Conservation (phyloP, 2,797 vertebrate species). For the Acanthurus leucopareius region DNA sequence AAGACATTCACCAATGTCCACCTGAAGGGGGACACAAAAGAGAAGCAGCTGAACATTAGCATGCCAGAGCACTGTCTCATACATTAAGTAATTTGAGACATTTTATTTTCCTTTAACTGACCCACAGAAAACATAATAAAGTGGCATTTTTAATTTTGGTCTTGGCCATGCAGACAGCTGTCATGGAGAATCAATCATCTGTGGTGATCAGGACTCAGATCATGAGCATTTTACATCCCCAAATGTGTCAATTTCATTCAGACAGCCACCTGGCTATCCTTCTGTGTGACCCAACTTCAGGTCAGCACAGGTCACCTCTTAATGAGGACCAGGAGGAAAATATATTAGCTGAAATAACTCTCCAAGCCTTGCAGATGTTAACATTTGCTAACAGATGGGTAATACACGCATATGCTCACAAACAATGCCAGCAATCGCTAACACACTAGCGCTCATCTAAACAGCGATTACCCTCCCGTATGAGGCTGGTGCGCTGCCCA, state of each 20-base stretch:
- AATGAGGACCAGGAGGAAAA: conserved; percentile 59
- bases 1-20: not conserved
- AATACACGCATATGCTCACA: conserved; percentile 47
- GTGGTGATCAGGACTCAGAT: conserved; percentile 33
- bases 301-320: conserved; percentile 42
- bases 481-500: conserved; percentile 60
- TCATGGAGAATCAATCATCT: conserved; percentile 40
- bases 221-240: conserved; percentile 26
- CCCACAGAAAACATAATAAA: conserved; percentile 12
- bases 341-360: conserved; percentile 45
- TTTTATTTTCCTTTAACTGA: conserved; percentile 22
- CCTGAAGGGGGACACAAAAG: not conserved
- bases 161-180: conserved; percentile 31
- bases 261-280: conserved; percentile 51
- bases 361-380: conserved; percentile 72
- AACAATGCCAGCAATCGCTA: conserved; percentile 51
- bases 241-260: conserved; percentile 41
- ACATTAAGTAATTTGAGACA: not conserved
- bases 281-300: conserved; percentile 43
- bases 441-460: conserved; percentile 60
- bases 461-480: conserved; percentile 68
- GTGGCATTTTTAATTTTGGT: conserved; percentile 26
- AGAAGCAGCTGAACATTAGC: not conserved
- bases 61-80: not conserved
- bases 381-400: conserved; percentile 78